Base-by-base conservation (phyloP, 1,140 invertebrate genomes). In the Oncopodura yosiiana region DNA sequence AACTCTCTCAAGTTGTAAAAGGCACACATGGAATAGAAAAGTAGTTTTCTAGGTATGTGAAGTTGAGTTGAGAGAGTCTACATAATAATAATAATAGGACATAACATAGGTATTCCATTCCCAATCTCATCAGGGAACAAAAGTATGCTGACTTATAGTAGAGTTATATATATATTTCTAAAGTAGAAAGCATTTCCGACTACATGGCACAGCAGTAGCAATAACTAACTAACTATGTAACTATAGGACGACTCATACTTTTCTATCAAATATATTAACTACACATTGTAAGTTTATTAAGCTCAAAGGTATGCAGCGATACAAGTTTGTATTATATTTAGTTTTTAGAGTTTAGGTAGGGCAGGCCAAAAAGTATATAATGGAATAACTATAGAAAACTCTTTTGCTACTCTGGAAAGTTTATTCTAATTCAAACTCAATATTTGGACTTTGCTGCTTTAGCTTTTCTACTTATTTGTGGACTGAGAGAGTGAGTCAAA, bases 231-330 rank as follows among this genome's bases (percentile, higher is more conserved):
- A n/a, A n/a, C n/a, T n/a, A n/a, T n/a, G n/a, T n/a, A n/a, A n/a
- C n/a, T n/a, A n/a, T n/a, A n/a, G n/a, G n/a, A n/a, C n/a, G n/a
- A n/a, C n/a, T n/a, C n/a, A n/a, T n/a, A n/a, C n/a, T n/a, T n/a
- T n/a, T n/a, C n/a, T n/a, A n/a, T n/a, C n/a, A n/a, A n/a, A n/a
- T n/a, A n/a, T n/a, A n/a, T n/a, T n/a, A n/a, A n/a, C n/a, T n/a
- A n/a, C n/a, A n/a, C n/a, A n/a, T n/a, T n/a, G 37, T 51, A 41
- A 42, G 49, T 51, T 51, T 51, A 51, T 51, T 51, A 51, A 39
- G 49, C 37, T 39, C 37, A 51, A 51, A 51, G 49, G 49, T 51
- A 51, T 51, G 30, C 30, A n/a, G 14, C 8, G 24, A 36, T 36
- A 39, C 41, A 38, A 37, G 34, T 49, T 23, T 49, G 30, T 41